Evolutionary conservation across 2,888 invertebrate species (phyloP).

Genomic region (Amiota communis): DNA sequence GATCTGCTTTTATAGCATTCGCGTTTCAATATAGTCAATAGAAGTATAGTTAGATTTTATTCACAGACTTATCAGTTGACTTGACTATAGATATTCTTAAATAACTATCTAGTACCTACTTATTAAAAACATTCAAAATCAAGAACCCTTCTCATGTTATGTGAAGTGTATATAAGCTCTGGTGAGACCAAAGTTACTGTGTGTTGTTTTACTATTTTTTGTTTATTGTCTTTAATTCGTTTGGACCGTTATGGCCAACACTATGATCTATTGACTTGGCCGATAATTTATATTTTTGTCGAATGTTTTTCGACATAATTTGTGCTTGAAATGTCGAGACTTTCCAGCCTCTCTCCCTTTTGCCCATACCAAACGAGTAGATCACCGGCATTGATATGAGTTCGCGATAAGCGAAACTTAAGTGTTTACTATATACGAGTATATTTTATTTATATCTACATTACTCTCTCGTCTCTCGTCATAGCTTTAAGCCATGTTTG

Average conservation of each 20-base stretch:
- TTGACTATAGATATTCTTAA: no score
- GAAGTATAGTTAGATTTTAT: no score
- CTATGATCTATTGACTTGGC: conserved; percentile 39
- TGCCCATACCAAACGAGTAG: conserved; percentile 41
- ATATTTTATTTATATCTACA: not conserved
- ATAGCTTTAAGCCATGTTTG: conserved; percentile 7
- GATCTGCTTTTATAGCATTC: no score
- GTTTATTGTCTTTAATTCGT: conserved; percentile 17
- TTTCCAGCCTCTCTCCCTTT: conserved; percentile 14
- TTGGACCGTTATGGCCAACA: conserved; percentile 30
- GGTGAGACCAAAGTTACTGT: not conserved
- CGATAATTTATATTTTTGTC: conserved; percentile 52
- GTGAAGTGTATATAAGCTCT: not conserved
- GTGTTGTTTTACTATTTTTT: not conserved
- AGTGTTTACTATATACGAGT: conserved; percentile 48
- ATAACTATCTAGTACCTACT: no score
- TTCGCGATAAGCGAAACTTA: conserved; percentile 55
- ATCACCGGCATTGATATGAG: conserved; percentile 50
- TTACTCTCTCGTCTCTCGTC: not conserved
- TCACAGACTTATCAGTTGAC: no score
- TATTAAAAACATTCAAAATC: no score
- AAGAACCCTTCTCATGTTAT: not conserved
- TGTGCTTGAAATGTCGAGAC: conserved; percentile 14
- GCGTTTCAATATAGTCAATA: no score
- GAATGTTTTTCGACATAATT: conserved; percentile 28